Base-by-base conservation (phyloP, 2,113 vertebrate genomes). In the Tapirus terrestris region DNA sequence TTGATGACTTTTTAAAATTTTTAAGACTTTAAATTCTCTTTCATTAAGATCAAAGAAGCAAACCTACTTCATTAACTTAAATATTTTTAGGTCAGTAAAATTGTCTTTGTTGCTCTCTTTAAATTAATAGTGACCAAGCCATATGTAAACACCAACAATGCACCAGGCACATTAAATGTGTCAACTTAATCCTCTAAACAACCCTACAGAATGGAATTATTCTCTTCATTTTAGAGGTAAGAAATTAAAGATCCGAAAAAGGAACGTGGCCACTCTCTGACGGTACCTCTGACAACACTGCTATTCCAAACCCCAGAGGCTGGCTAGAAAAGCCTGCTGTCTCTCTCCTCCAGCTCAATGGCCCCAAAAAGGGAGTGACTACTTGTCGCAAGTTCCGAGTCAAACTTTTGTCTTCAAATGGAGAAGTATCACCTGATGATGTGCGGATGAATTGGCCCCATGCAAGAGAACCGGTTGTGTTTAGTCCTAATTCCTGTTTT, bases 11-110 rank as follows among this genome's bases (percentile, higher is more conserved):
- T 58, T 18, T 53, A 12, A 63, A 60, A 31, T 14, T 16, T 84
- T 43, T 25, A 65, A 75, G 86, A 81, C 63, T 56, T 73, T 76
- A 91, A 96, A 92, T 43, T 60, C 33, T 39, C 21, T 91, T 95
- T 92, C 58, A 48, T 25, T 76, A 89, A 60, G 39, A 83, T 93
- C 94, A 89, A 92, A 92, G 63, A 89, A 96, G n/a, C 68, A 89
- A 85, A 81, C 18, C 33, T 48, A 89, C 21, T 94, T 95, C 72
- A 80, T 81, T 75, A 67, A 94, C 51, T 75, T 68, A 48, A 82
- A 63, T 70, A 82, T 39, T 94, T 95, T 92, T 36, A 97, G 58
- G 45, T 89, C 86, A 93, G 70, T 82, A 58, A 43, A 85, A 79
- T 8, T 27, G 61, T 79, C 43, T 76, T 72, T 58, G 72, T 92